Base-by-base conservation (phyloP, 2,888 invertebrate species). In the Microctonus hyperodae region DNA sequence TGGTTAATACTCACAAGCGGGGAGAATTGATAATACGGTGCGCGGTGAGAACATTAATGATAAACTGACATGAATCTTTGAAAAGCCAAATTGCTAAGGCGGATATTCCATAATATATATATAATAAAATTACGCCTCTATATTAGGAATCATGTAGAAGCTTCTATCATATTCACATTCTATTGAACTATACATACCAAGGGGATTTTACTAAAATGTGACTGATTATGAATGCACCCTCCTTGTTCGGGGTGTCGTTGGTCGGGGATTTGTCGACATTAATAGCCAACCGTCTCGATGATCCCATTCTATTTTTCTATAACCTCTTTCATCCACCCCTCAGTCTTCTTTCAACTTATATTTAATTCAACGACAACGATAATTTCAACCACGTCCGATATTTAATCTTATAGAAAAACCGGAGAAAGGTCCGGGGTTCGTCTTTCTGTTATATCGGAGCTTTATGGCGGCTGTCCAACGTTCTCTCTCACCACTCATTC, bases 151-250 rank as follows among this genome's bases (percentile, higher is more conserved):
- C 23, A 16, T 28, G 44, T 59, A 37, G 37, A 59, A 44, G 25
- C n/a, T n/a, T 28, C 44, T 22, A 48, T 48, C 16, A 48, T 20
- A 44, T 59, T 58, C 35, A 37, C 62, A 31, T 62, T 48, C 62
- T 20, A 51, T 48, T 48, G 33, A 51, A 16, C 20, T 9, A 16
- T 51, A 20, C 33, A 22, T 23, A 13, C 28, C n/a, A 25, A 22
- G 31, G 62, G n/a, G 59, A 40, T 40, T 16, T 16, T 13, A 3
- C 20, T 58, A 51, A 51, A 51, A 51, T 25, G 25, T 11, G 25
- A 67, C 76, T 78, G 76, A 79, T 80, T 80, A 80, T 77, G 75
- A 76, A 80, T 80, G 80, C 79, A 80, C 80, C 80, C 80, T 28
- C n/a, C n/a, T 74, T 72, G 73, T 56, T 70, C 68, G 65, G 71